These are phyloP conservation scores for Characodon lateralis DNA, from an alignment of 2,797 vertebrate species.

Conservation along the genomic window DNA sequence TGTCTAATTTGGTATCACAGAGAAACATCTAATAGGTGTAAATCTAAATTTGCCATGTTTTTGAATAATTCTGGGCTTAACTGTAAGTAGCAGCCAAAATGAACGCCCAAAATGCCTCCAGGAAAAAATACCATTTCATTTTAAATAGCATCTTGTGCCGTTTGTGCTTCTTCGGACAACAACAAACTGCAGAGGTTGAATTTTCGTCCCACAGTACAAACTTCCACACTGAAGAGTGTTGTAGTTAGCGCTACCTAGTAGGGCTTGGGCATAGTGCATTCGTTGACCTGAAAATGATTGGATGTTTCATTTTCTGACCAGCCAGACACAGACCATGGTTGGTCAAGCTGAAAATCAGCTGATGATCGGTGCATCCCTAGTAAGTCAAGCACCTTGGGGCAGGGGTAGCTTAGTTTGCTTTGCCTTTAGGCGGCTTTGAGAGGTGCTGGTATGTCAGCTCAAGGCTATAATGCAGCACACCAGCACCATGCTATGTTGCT, in stretches of 20 bases:
- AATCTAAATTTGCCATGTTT: too few relatives aligned
- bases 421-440: background rate
- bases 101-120: too few relatives aligned
- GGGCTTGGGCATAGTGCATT: background rate
- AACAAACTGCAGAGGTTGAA: background rate
- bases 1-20: background rate
- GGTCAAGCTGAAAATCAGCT: background rate
- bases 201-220: background rate
- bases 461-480: constrained; percentile 74
- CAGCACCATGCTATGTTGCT: constrained; percentile 55
- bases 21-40: too few relatives aligned
- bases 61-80: too few relatives aligned
- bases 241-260: background rate
- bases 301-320: background rate
- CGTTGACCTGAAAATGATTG: background rate
- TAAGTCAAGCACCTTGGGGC: background rate
- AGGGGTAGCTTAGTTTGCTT: background rate
- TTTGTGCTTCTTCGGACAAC: background rate
- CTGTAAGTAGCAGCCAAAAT: too few relatives aligned
- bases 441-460: background rate
- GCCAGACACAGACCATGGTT: background rate
- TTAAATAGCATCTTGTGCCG: too few relatives aligned
- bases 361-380: background rate
- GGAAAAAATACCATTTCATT: too few relatives aligned
- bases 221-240: background rate